Evolutionary conservation across 2,888 invertebrate genomes (phyloP).

Genomic region (Andricus curvator): DNA sequence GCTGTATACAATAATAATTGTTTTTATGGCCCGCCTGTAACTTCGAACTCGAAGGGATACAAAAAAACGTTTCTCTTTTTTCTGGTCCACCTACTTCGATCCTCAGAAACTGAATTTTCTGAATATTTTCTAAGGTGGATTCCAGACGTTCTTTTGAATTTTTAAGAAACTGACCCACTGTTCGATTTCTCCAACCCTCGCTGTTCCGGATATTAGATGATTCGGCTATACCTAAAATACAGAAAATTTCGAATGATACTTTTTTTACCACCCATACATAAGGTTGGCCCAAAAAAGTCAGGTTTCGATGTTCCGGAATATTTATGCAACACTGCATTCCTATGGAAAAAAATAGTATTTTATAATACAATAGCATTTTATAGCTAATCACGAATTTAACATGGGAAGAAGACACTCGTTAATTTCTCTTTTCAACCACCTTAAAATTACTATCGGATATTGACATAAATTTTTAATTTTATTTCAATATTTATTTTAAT

Average conservation of each 20-base stretch:
- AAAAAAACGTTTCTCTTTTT: constrained; percentile 5
- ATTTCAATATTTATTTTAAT: too few relatives aligned
- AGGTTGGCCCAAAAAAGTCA: too few relatives aligned
- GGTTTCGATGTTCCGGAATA: too few relatives aligned
- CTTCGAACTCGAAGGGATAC: constrained; percentile 19
- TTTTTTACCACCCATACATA: too few relatives aligned
- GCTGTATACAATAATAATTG: constrained; percentile 41
- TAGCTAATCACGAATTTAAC: too few relatives aligned
- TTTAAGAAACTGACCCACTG: constrained; percentile 23
- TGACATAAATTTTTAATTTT: too few relatives aligned
- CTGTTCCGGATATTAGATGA: not conserved
- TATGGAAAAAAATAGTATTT: too few relatives aligned
- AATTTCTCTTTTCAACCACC: too few relatives aligned
- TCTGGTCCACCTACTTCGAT: not conserved
- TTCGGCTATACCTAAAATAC: not conserved
- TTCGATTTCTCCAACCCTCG: constrained; percentile 5
- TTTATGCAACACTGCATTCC: too few relatives aligned
- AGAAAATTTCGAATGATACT: not conserved
- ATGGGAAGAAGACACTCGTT: too few relatives aligned
- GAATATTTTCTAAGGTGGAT: not conserved
- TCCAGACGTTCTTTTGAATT: constrained; percentile 2
- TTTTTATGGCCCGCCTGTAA: constrained; percentile 30
- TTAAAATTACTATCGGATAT: too few relatives aligned
- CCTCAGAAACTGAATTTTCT: constrained; percentile 19
- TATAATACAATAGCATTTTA: too few relatives aligned